A percentile compares a stretch with the other conserved stretches of the same genome.
Conservation (phyloP, 2,888 invertebrate genomes). For the Drosophila quinaria region DNA sequence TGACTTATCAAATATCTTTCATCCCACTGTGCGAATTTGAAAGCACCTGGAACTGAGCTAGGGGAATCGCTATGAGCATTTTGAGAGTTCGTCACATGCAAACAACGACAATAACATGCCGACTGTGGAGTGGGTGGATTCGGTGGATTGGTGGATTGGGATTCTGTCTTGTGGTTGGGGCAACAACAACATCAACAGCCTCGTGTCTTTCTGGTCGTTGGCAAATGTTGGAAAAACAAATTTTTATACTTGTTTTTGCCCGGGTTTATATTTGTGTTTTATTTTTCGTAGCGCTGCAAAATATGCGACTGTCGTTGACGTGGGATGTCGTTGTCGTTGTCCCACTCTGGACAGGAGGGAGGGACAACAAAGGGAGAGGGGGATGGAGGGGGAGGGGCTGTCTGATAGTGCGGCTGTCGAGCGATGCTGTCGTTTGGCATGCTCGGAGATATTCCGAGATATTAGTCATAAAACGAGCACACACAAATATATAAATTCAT, state of each 20-base stretch:
- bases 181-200: conserved; percentile 42
- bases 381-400: conserved; percentile 1
- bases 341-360: not conserved
- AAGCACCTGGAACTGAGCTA: conserved; percentile 12
- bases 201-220: conserved; percentile 66
- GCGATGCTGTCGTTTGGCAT: conserved; percentile 48
- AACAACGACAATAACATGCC: conserved; percentile 69
- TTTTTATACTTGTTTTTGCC: conserved; percentile 79
- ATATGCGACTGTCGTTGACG: conserved; percentile 54
- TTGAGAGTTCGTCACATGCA: conserved; percentile 67
- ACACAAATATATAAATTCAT: conserved; percentile 78
- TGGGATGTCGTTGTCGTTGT: conserved; percentile 36
- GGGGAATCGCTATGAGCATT: conserved; percentile 37
- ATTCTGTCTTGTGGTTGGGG: conserved; percentile 15
- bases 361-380: not conserved
- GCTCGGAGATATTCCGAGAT: conserved; percentile 76
- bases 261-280: conserved; percentile 76
- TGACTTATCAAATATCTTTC: not conserved
- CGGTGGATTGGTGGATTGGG: conserved; percentile 18
- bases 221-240: conserved; percentile 82
- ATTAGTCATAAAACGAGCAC: conserved; percentile 82
- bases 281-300: conserved; percentile 79
- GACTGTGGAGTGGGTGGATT: conserved; percentile 21
- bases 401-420: conserved; percentile 66
- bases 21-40: conserved; percentile 1